phyloP scores from a whole-genome alignment of 2,113 vertebrate species.

The Oreotrochilus melanogaster region DNA sequence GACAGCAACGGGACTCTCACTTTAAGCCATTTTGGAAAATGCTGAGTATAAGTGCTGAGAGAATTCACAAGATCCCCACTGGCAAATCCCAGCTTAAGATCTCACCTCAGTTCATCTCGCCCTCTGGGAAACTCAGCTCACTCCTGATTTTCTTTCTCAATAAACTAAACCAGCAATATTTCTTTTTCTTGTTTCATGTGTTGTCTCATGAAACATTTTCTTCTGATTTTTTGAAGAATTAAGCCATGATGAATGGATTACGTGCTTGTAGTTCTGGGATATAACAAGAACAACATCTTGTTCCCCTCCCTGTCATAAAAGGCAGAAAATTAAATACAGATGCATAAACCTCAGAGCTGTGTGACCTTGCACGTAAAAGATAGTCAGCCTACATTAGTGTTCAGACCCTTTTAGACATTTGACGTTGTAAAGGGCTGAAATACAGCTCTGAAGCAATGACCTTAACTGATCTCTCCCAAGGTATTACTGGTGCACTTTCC shows the following conservation, averaged over 20 bases:
- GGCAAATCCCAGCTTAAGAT: conserved; percentile 34
- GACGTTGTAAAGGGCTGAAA: neutral
- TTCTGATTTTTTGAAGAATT: conserved; percentile 12
- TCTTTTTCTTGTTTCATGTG: conserved; percentile 1
- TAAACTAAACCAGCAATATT: conserved; percentile 67
- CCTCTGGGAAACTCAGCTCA: conserved; percentile 32
- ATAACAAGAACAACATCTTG: neutral
- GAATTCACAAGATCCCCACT: conserved; percentile 13
- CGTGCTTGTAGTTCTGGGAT: neutral
- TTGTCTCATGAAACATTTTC: conserved; percentile 19
- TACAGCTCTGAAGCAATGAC: neutral
- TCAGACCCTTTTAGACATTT: neutral
- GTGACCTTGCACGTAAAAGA: neutral
- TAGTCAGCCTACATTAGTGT: neutral
- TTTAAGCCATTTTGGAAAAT: conserved; percentile 56
- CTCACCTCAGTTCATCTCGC: conserved; percentile 35
- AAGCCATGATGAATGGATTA: conserved; percentile 10
- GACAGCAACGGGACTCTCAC: conserved; percentile 57
- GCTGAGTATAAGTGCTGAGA: conserved; percentile 35
- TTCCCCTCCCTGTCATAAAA: conserved; percentile 24
- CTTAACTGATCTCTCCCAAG: neutral
- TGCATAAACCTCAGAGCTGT: conserved; percentile 6
- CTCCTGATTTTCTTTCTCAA: conserved; percentile 52
- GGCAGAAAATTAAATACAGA: conserved; percentile 37
- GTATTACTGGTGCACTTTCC: neutral